Evolutionary conservation across 2,888 invertebrate species (phyloP).

Genomic region (Yponomeuta sedellus): DNA sequence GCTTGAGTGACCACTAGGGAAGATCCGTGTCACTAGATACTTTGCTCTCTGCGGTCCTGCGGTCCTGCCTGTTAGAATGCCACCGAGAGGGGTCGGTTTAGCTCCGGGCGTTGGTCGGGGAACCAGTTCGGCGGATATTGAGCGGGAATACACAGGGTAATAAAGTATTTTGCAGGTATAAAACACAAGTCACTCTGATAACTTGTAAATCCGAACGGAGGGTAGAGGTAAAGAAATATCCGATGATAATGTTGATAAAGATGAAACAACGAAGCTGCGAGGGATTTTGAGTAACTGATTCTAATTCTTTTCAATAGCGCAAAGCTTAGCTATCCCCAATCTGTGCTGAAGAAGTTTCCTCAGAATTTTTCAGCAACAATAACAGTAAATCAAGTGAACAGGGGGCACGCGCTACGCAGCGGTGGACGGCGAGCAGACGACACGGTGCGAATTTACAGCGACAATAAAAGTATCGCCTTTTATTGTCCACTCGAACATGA

Average conservation of each 20-base stretch:
- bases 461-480: conserved; percentile 70
- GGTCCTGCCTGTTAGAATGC: neutral
- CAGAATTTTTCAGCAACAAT: neutral
- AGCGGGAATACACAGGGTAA: neutral
- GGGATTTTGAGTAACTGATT: too few relatives aligned
- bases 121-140: conserved; percentile 3
- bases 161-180: neutral
- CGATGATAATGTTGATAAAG: too few relatives aligned
- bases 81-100: neutral
- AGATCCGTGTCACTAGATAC: neutral
- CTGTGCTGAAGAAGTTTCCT: neutral
- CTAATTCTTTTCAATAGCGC: too few relatives aligned
- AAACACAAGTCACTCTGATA: too few relatives aligned
- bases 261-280: too few relatives aligned
- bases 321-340: neutral
- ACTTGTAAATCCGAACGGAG: too few relatives aligned
- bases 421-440: conserved; percentile 2
- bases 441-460: conserved; percentile 25
- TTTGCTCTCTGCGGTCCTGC: neutral
- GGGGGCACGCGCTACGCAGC: neutral
- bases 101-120: neutral
- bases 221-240: too few relatives aligned
- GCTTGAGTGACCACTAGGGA: neutral
- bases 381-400: conserved; percentile 7
- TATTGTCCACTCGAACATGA: conserved; percentile 40